phyloP scores from a whole-genome alignment of 2,888 invertebrate genomes.

The Polymixis flavicincta region DNA sequence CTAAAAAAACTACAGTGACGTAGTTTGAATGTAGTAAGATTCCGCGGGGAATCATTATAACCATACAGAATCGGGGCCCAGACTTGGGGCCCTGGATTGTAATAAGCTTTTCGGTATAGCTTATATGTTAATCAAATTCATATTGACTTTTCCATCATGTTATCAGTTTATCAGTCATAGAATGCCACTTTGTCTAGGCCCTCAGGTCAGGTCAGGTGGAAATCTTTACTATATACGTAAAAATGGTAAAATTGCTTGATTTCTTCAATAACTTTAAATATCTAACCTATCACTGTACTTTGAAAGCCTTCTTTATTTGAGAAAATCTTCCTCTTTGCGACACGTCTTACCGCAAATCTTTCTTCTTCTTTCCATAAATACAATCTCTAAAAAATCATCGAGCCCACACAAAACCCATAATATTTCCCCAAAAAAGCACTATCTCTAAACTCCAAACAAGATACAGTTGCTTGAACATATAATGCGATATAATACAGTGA shows the following conservation, averaged over 20 bases:
- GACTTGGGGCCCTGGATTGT: no score
- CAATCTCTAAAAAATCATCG: background rate
- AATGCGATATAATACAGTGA: constrained; percentile 65
- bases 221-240: background rate
- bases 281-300: background rate
- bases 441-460: constrained; percentile 41
- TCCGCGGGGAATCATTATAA: no score
- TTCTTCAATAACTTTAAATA: background rate
- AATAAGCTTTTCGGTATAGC: background rate
- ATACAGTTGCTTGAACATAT: constrained; percentile 56
- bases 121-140: background rate
- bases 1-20: no score
- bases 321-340: background rate
- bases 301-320: background rate
- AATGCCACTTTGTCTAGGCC: background rate
- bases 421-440: constrained; percentile 9
- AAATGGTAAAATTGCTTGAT: background rate
- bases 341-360: background rate
- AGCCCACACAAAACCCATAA: background rate
- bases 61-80: no score
- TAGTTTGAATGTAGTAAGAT: no score
- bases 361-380: background rate
- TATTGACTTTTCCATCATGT: background rate
- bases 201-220: no score
- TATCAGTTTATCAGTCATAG: no score